Evolutionary conservation across 2,113 vertebrate species (phyloP), one percentile per base, ranked within the genome.

Genomic region (Lipotes vexillifer): DNA sequence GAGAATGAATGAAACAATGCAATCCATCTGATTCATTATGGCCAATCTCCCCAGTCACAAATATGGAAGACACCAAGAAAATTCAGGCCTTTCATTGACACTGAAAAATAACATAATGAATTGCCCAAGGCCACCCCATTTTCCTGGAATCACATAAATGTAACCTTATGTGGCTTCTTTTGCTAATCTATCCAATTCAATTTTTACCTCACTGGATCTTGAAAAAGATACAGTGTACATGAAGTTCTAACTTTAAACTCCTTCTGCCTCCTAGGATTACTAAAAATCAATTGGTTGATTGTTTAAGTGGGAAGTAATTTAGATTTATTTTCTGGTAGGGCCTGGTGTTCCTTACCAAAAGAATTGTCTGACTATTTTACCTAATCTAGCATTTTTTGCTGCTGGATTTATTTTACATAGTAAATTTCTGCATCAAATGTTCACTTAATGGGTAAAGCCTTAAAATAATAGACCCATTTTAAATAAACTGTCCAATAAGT

Each of bases 361-460:
- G 29, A 88, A 7, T 75, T 21, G n/a, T 65, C 23, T 77, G 27
- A 57, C 55, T 78, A 18, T 71, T 75, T 84, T 81, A 89, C 29
- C 13, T 44, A 91, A 71, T 5, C 31, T 17, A 57, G 55, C 80
- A 74, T 89, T 88, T 95, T 29, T 92, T 93, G 44, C 7, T 88
- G 74, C 29, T 65, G 44, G 29, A 59, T 89, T 95, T 92, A 85
- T 75, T 96, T 90, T 88, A 86, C 33, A 82, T 46, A 69, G 49
- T 68, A 66, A 68, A 72, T n/a, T 69, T 92, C 59, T 87, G 83
- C 6, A 94, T 75, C 55, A 83, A 72, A 72, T 20, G 80, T 8
- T 92, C 81, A 78, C 6, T 69, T 77, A 90, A 33, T 87, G 5
- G 78, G 17, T 71, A n/a, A 82, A 94, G 41, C 11, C 33, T 93